Percentiles rank a stretch among this genome's conserved stretches.
These are phyloP conservation scores for Eristalis pertinax DNA, from an alignment of 2,888 invertebrate species.

Conservation along the genomic window DNA sequence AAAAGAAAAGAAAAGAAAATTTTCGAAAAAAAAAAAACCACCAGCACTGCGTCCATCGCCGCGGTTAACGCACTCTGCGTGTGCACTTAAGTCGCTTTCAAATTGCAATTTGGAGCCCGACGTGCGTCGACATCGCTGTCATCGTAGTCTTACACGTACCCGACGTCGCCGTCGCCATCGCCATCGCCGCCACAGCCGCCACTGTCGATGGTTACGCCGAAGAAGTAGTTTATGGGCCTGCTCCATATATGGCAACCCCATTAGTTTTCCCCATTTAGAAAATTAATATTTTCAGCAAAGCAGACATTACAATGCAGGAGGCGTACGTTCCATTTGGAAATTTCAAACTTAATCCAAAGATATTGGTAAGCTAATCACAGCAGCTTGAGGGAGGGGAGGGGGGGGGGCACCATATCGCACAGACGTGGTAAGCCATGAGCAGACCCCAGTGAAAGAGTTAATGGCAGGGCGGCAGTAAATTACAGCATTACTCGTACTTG, in stretches of 20 bases:
- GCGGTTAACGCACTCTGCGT: constrained; percentile 62
- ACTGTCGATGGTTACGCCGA: constrained; percentile 5
- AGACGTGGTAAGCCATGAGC: constrained; percentile 47
- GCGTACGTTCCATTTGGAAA: constrained; percentile 57
- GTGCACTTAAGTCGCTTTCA: constrained; percentile 50
- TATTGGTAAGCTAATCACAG: constrained; percentile 44
- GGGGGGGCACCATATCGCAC: not conserved
- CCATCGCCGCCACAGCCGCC: not conserved
- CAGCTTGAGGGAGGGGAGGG: too few species aligned
- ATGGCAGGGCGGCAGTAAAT: constrained; percentile 50
- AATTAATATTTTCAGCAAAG: constrained; percentile 60
- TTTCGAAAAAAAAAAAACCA: too few species aligned
- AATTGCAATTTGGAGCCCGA: constrained; percentile 55
- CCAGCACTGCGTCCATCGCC: constrained; percentile 2
- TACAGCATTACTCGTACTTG: constrained; percentile 38
- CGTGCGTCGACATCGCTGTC: constrained; percentile 17
- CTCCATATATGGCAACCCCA: constrained; percentile 53
- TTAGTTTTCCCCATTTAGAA: constrained; percentile 49
- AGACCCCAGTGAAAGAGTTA: constrained; percentile 55
- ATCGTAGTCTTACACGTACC: constrained; percentile 4
- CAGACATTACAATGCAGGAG: constrained; percentile 51
- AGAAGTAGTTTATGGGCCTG: constrained; percentile 32
- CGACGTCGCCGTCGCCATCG: not conserved
- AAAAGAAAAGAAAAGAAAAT: not conserved
- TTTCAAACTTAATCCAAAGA: constrained; percentile 56